phyloP scores from a whole-genome alignment of 2,797 vertebrate species.

The Molothrus ater region DNA sequence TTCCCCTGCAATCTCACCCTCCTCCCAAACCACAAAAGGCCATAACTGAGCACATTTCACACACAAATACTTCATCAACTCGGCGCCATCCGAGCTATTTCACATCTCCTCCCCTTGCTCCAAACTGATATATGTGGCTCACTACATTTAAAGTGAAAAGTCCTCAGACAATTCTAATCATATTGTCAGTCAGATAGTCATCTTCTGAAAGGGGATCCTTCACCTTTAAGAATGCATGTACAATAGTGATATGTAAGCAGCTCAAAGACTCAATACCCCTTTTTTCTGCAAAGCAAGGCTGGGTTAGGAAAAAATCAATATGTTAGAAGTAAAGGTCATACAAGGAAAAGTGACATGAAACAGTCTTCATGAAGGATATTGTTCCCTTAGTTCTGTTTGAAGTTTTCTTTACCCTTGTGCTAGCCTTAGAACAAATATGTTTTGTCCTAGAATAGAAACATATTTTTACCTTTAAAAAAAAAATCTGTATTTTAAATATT shows the following conservation, averaged over 20 bases:
- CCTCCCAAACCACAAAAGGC: not conserved
- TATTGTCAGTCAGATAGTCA: slow-evolving; percentile 75
- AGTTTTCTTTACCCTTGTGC: slow-evolving; percentile 77
- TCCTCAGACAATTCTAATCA: slow-evolving; percentile 76
- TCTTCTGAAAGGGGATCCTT: slow-evolving; percentile 76
- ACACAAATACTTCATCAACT: slow-evolving; percentile 46
- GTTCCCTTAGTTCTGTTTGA: slow-evolving; percentile 79
- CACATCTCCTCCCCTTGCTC: slow-evolving; percentile 42
- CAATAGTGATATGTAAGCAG: slow-evolving; percentile 80
- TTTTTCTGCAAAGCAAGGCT: slow-evolving; percentile 82
- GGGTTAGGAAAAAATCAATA: slow-evolving; percentile 83
- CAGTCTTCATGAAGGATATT: slow-evolving; percentile 80
- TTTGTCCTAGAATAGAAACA: slow-evolving; percentile 69
- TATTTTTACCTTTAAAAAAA: slow-evolving; percentile 60
- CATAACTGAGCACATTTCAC: slow-evolving; percentile 16
- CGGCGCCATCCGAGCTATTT: not conserved
- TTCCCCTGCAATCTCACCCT: not conserved
- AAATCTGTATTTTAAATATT: slow-evolving; percentile 76
- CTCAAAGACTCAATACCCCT: slow-evolving; percentile 78
- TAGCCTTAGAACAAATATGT: slow-evolving; percentile 69
- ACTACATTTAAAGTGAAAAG: slow-evolving; percentile 71
- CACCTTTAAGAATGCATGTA: slow-evolving; percentile 78
- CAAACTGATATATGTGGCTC: slow-evolving; percentile 39
- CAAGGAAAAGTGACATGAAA: slow-evolving; percentile 81
- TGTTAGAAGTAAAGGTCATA: slow-evolving; percentile 82